phyloP scores from a whole-genome alignment of 2,797 vertebrate species.

The Astyanax mexicanus region DNA sequence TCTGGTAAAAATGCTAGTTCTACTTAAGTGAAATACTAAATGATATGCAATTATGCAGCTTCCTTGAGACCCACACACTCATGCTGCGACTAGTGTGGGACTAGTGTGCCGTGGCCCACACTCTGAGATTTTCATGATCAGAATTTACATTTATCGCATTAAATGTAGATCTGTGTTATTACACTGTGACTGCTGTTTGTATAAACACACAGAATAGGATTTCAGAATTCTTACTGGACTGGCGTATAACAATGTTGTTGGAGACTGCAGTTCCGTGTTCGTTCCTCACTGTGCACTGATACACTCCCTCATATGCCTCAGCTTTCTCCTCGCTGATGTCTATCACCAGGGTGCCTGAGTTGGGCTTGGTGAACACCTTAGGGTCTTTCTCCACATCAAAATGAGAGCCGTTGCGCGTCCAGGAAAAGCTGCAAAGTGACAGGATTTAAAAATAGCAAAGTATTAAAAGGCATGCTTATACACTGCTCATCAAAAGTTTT shows the following conservation, averaged over 20 bases:
- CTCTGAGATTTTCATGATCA: neutral
- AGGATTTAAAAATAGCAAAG: neutral
- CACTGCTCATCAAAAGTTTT: too few species aligned
- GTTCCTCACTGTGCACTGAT: conserved; percentile 93
- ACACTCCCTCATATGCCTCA: conserved; percentile 92
- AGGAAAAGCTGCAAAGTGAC: conserved; percentile 85
- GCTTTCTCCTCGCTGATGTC: conserved; percentile 93
- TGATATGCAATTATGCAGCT: too few species aligned
- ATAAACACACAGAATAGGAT: too few species aligned
- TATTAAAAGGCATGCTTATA: neutral
- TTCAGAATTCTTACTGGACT: conserved; percentile 96
- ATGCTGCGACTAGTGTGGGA: too few species aligned
- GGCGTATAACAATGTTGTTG: conserved; percentile 90
- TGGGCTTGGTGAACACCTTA: conserved; percentile 87
- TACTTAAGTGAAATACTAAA: too few species aligned
- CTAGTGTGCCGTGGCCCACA: too few species aligned
- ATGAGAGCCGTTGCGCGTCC: conserved; percentile 95
- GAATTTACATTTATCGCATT: neutral
- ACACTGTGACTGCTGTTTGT: neutral
- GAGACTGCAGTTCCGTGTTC: conserved; percentile 91
- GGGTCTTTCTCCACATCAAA: conserved; percentile 94
- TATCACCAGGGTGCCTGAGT: conserved; percentile 90
- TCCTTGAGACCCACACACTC: too few species aligned
- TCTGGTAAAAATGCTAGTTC: too few species aligned
- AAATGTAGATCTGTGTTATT: neutral